Conservation (phyloP, 2,888 invertebrate genomes). For the Lithosia quadra region DNA sequence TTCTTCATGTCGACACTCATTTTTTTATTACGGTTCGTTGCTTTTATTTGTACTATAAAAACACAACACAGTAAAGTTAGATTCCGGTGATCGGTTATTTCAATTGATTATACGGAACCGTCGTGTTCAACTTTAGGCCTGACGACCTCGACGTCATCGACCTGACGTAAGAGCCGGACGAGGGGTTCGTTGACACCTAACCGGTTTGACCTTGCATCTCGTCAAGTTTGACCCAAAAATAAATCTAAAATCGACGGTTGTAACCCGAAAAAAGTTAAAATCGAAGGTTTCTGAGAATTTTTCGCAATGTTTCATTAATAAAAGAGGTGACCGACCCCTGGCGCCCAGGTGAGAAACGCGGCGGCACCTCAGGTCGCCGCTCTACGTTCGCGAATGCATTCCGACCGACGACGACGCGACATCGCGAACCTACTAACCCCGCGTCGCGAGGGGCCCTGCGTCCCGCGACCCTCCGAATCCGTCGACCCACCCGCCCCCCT, state of each 20-base stretch:
- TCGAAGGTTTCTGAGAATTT: conserved; percentile 47
- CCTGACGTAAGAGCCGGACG: conserved; percentile 80
- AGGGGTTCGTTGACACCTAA: conserved; percentile 84
- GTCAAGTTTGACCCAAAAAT: conserved; percentile 77
- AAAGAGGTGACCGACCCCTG: conserved; percentile 75
- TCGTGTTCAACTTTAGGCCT: conserved; percentile 57
- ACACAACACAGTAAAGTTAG: conserved; percentile 53
- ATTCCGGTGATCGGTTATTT: conserved; percentile 33
- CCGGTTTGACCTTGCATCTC: conserved; percentile 82
- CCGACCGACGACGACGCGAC: conserved; percentile 85
- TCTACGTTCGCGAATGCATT: conserved; percentile 86
- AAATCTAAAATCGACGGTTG: conserved; percentile 49
- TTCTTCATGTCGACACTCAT: conserved; percentile 74
- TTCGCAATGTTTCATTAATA: conserved; percentile 57
- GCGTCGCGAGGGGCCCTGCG: conserved; percentile 83
- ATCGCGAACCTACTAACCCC: conserved; percentile 87
- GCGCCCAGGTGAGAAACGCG: conserved; percentile 78
- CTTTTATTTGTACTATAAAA: conserved; percentile 38
- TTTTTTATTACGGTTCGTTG: conserved; percentile 53
- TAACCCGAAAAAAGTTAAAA: conserved; percentile 43
- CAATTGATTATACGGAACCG: conserved; percentile 23
- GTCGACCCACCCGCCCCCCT: conserved; percentile 77
- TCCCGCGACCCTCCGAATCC: conserved; percentile 84
- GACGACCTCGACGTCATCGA: conserved; percentile 81
- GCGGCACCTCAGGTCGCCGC: conserved; percentile 85